Conservation (phyloP, 2,888 invertebrate species). For the Orchesellides sinensis region DNA sequence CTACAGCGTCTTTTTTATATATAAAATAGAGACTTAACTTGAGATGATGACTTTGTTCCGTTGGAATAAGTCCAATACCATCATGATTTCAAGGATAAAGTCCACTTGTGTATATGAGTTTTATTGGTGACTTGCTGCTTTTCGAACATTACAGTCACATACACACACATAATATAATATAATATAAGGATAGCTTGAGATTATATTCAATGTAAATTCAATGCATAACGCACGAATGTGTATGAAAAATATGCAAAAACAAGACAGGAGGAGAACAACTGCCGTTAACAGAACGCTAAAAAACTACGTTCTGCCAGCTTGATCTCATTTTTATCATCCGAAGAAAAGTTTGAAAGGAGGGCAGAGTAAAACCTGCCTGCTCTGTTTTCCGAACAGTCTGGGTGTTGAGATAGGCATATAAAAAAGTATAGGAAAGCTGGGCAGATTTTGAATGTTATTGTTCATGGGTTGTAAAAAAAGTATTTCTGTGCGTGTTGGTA, state of each 20-base stretch:
- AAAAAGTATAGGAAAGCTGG: no score
- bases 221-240: no score
- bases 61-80: conserved; percentile 27
- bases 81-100: conserved; percentile 36
- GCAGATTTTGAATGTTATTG: no score
- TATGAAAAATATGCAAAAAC: neutral
- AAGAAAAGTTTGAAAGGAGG: neutral
- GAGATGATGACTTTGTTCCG: neutral
- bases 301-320: neutral
- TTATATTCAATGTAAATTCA: no score
- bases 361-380: neutral
- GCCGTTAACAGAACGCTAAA: no score
- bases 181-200: no score
- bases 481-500: no score
- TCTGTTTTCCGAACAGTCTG: conserved; percentile 14
- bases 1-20: no score
- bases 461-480: no score
- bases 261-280: conserved; percentile 1
- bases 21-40: no score
- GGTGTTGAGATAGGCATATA: conserved; percentile 32
- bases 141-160: neutral
- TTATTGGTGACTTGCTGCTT: conserved; percentile 9
- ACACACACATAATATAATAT: no score
- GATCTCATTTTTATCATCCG: conserved; percentile 1
- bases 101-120: conserved; percentile 20